phyloP scores from a whole-genome alignment of 2,113 vertebrate species.

The Oceanites oceanicus region DNA sequence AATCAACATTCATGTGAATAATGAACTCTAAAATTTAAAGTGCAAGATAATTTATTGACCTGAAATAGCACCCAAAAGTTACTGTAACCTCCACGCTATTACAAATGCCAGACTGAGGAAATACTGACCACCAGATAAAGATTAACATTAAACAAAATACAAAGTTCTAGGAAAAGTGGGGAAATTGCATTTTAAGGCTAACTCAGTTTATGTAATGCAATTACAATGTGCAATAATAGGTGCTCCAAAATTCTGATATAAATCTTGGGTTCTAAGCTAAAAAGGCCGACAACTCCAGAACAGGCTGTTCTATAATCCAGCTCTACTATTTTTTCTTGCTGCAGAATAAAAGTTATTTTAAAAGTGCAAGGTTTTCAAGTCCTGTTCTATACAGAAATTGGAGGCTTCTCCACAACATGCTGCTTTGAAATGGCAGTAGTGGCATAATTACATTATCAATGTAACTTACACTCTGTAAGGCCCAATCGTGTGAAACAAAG shows the following conservation, averaged over 20 bases:
- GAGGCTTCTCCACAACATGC: neutral
- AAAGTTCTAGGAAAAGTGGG: neutral
- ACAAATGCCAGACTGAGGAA: neutral
- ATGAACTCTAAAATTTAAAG: neutral
- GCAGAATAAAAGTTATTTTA: neutral
- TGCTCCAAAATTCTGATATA: neutral
- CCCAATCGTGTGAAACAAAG: constrained; percentile 50
- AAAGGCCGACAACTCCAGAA: neutral
- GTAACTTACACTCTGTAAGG: constrained; percentile 1
- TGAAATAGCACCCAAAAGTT: neutral
- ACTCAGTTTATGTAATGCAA: neutral
- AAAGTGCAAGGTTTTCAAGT: neutral
- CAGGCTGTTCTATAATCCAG: neutral
- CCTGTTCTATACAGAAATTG: neutral
- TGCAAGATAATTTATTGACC: neutral
- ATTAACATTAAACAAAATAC: neutral
- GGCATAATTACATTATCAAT: constrained; percentile 31
- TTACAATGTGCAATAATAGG: neutral
- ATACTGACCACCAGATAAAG: neutral
- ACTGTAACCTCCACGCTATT: neutral
- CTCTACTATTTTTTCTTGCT: neutral
- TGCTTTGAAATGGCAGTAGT: constrained; percentile 10
- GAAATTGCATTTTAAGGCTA: neutral
- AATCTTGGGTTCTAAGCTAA: neutral
- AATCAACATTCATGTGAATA: neutral